These are phyloP conservation scores for Pipistrellus pipistrellus DNA, from an alignment of 2,797 vertebrate species.

Conservation along the genomic window DNA sequence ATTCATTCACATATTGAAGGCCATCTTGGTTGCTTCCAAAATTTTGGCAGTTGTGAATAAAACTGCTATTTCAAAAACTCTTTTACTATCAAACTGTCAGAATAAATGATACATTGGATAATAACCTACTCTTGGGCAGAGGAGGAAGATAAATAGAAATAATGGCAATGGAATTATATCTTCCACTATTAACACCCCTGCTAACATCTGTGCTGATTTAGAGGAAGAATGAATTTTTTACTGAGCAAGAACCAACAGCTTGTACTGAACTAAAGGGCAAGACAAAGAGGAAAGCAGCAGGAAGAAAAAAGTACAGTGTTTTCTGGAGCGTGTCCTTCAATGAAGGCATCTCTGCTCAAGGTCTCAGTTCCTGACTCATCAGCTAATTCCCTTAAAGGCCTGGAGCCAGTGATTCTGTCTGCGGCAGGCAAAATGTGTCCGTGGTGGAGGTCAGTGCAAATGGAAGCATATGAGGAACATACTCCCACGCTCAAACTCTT, in stretches of 20 bases:
- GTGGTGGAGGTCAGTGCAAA: conserved; percentile 33
- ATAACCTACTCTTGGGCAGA: neutral
- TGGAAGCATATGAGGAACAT: conserved; percentile 11
- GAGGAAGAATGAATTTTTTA: conserved; percentile 23
- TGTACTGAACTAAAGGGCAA: neutral
- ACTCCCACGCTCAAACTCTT: neutral
- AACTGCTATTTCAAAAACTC: neutral
- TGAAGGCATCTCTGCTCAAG: conserved; percentile 24
- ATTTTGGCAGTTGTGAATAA: neutral
- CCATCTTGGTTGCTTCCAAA: neutral
- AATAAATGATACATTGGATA: neutral
- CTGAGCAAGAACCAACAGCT: neutral
- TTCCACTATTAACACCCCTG: neutral
- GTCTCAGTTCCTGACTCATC: conserved; percentile 32
- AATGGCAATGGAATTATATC: neutral
- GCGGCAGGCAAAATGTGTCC: neutral
- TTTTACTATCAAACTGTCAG: neutral
- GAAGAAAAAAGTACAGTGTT: neutral
- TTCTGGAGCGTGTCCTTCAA: neutral
- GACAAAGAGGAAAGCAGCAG: neutral
- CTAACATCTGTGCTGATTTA: neutral
- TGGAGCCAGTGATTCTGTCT: neutral
- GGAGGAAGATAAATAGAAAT: neutral
- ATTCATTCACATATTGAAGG: neutral
- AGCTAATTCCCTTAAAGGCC: conserved; percentile 31